Conservation (phyloP, 2,888 invertebrate genomes). For the Morpho achilles region DNA sequence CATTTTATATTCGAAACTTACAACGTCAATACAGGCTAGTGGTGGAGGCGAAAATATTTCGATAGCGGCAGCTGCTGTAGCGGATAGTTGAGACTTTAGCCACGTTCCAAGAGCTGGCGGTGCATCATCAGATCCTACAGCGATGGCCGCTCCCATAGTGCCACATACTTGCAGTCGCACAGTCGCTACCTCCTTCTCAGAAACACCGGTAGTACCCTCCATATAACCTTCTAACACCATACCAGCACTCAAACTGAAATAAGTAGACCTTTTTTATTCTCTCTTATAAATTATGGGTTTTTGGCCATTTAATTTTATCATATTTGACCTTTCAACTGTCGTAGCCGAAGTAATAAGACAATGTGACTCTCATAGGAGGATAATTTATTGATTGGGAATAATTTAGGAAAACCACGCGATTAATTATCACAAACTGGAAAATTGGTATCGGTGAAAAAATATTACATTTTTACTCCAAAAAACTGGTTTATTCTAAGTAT, state of each 20-base stretch:
- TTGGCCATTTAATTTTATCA: too few species aligned
- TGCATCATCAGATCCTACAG: slow-evolving; percentile 38
- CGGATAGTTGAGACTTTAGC: slow-evolving; percentile 58
- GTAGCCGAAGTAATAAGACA: too few species aligned
- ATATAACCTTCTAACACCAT: slow-evolving; percentile 50
- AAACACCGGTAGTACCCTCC: slow-evolving; percentile 41
- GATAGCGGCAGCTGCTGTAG: slow-evolving; percentile 50
- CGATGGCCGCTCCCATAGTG: slow-evolving; percentile 34
- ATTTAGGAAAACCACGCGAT: too few species aligned
- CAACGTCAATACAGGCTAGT: slow-evolving; percentile 42
- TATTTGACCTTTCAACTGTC: too few species aligned
- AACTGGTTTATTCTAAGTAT: too few species aligned
- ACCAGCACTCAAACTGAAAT: slow-evolving; percentile 53
- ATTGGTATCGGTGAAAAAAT: too few species aligned
- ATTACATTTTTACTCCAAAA: too few species aligned
- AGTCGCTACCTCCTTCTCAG: slow-evolving; percentile 49
- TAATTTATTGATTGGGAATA: too few species aligned
- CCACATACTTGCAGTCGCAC: slow-evolving; percentile 59
- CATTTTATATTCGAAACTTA: neutral
- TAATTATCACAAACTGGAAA: too few species aligned
- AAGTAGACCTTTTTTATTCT: neutral
- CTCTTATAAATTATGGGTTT: too few species aligned
- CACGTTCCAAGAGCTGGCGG: slow-evolving; percentile 58
- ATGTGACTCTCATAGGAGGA: too few species aligned
- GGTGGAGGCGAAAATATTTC: slow-evolving; percentile 58